Percentiles rank a stretch among this genome's conserved stretches.
Conservation (phyloP, 2,888 invertebrate genomes). For the Ochropleura plecta region DNA sequence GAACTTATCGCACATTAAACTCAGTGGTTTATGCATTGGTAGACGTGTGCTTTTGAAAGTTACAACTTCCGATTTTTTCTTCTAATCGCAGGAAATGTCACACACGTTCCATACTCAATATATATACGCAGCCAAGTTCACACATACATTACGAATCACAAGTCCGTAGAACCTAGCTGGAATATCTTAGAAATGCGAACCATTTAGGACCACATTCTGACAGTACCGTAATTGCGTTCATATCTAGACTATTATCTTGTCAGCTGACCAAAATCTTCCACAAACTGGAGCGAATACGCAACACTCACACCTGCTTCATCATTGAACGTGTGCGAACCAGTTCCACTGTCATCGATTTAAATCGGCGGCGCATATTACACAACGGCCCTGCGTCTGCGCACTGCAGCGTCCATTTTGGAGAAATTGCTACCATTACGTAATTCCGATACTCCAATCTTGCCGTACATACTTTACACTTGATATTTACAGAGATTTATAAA, state of each 20-base stretch:
- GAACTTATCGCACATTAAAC: neutral
- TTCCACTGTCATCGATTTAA: slow-evolving; percentile 71
- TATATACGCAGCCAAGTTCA: slow-evolving; percentile 42
- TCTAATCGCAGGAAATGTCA: slow-evolving; percentile 29
- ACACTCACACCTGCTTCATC: slow-evolving; percentile 54
- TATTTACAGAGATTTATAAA: slow-evolving; percentile 56
- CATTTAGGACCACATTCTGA: slow-evolving; percentile 36
- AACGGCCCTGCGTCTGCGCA: slow-evolving; percentile 67
- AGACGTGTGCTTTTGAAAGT: slow-evolving; percentile 27
- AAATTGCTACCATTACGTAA: slow-evolving; percentile 78
- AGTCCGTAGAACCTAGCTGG: neutral
- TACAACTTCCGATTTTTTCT: slow-evolving; percentile 31
- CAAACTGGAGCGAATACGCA: slow-evolving; percentile 43
- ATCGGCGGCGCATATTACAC: slow-evolving; percentile 70
- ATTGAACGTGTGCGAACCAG: slow-evolving; percentile 64
- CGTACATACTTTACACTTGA: slow-evolving; percentile 65
- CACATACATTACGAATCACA: slow-evolving; percentile 37
- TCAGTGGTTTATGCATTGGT: neutral
- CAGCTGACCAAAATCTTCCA: slow-evolving; percentile 36
- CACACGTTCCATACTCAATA: slow-evolving; percentile 1
- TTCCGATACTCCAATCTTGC: slow-evolving; percentile 63
- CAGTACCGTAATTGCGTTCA: slow-evolving; percentile 20
- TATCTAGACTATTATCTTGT: slow-evolving; percentile 27
- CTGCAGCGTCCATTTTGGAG: slow-evolving; percentile 73
- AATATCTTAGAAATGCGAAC: slow-evolving; percentile 17